Conservation (phyloP, 35 echinoderm and acorn worm species). For the Lytechinus variegatus region DNA sequence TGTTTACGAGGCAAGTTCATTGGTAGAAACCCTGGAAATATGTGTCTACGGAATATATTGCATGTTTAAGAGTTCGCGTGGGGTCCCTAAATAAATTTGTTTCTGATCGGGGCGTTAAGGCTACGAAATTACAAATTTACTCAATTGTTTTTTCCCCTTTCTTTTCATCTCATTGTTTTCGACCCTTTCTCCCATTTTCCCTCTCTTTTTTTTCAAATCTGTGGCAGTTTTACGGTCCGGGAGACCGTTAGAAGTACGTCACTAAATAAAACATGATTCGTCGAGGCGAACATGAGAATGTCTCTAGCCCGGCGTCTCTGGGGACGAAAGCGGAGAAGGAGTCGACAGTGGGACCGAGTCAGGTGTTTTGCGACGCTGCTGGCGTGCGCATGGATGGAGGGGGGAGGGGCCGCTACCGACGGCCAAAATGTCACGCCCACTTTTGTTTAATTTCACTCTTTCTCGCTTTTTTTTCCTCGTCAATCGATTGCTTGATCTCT, state of each 20-base stretch:
- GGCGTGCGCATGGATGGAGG: not conserved
- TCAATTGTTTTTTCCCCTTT: not conserved
- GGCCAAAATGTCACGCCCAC: not conserved
- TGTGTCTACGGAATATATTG: constrained; percentile 12
- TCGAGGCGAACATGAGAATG: constrained; percentile 16
- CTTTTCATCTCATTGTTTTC: not conserved
- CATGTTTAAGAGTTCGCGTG: not conserved
- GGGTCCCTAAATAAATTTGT: constrained; percentile 5
- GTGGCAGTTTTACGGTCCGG: not conserved
- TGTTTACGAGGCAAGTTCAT: not conserved
- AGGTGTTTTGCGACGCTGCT: not conserved
- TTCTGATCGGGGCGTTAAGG: not conserved
- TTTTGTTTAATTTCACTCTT: not conserved
- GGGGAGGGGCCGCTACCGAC: not conserved
- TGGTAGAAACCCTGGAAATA: not conserved
- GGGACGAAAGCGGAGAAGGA: not conserved
- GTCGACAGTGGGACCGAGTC: not conserved
- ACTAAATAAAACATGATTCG: constrained; percentile 20
- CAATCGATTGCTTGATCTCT: no score
- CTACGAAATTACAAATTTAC: constrained; percentile 14
- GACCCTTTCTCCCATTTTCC: not conserved
- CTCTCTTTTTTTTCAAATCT: not conserved
- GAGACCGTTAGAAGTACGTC: not conserved
- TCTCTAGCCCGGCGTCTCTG: not conserved
- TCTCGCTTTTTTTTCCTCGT: not conserved